A percentile compares a stretch with the other conserved stretches of the same genome.
phyloP scores from a whole-genome alignment of 2,113 vertebrate species.

The Vulpes vulpes region DNA sequence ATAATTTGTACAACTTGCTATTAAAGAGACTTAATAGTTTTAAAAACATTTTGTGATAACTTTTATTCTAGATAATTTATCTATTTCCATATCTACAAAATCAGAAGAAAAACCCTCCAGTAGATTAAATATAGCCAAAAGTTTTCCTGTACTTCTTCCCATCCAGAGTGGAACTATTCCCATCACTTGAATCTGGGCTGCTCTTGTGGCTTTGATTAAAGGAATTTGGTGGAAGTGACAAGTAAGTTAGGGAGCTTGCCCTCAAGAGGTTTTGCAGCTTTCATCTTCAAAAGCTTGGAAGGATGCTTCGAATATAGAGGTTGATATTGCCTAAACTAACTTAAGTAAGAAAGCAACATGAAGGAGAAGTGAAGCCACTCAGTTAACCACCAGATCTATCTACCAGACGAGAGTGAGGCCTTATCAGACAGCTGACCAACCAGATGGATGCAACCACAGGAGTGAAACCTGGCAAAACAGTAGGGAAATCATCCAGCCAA shows the following conservation, averaged over 20 bases:
- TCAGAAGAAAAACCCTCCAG: background rate
- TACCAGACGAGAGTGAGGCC: background rate
- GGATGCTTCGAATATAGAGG: background rate
- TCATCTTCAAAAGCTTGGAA: background rate
- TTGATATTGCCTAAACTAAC: background rate
- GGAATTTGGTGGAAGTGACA: background rate
- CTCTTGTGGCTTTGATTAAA: background rate
- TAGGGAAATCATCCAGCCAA: background rate
- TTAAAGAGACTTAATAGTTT: background rate
- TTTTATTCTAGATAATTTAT: background rate
- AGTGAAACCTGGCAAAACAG: background rate
- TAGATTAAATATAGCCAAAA: background rate
- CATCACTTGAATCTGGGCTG: background rate
- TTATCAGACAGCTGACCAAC: background rate
- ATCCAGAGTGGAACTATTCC: background rate
- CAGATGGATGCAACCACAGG: background rate
- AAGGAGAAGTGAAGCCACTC: background rate
- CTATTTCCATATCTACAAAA: background rate
- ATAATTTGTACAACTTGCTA: background rate
- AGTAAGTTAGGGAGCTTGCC: accelerated
- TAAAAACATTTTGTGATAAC: background rate
- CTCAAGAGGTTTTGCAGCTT: background rate
- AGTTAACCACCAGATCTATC: background rate
- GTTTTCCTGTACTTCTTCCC: background rate
- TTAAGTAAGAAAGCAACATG: background rate